Base-by-base conservation (phyloP, 2,888 invertebrate genomes). In the Ichneumon xanthorius region DNA sequence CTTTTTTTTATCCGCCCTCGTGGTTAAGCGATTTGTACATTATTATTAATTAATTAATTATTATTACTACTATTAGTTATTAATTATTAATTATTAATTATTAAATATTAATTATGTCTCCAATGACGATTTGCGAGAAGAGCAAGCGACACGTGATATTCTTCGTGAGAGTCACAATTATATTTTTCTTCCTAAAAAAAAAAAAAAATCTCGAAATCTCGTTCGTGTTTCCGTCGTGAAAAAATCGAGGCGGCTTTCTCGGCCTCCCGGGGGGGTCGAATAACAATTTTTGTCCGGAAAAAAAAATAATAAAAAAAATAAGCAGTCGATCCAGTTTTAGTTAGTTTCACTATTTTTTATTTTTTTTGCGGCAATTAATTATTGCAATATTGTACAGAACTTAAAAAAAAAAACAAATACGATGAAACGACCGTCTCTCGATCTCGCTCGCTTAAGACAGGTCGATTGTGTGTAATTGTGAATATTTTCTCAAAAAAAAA, bases 11-110 rank as follows among this genome's bases (percentile, higher is more conserved):
- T 78, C 70, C 70, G 53, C 50, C 53, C 45, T 58, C 19, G 63
- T 73, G 71, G 61, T 68, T 63, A 72, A 81, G 80, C 71, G 79
- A 85, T 75, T 85, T 85, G 75, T 72, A 65, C 75, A 80, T 89
- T 76, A 65, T 65, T 76, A 67, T 40, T 37, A 67, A 67, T 45
- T 37, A 67, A 67, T 40, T 63, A 22, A 55, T 19, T 55, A 55
- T 55, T 22, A 55, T 55, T 55, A 55, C 11, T 22, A 55, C 5
- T 67, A 67, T 3, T 55, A 55, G 22, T 55, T 22, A 55, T 55
- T 55, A 55, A 67, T 3, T 55, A 55, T 55, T 55, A 55, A 55
- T 55, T 55, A 55, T 11, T 55, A 22, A 22, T 55, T 3, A 55
- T 22, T 67, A 67, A 65, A 61, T 45, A 65, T 33, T 76, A 48